Evolutionary conservation across 2,888 invertebrate species (phyloP).

Genomic region (Mantis religiosa): DNA sequence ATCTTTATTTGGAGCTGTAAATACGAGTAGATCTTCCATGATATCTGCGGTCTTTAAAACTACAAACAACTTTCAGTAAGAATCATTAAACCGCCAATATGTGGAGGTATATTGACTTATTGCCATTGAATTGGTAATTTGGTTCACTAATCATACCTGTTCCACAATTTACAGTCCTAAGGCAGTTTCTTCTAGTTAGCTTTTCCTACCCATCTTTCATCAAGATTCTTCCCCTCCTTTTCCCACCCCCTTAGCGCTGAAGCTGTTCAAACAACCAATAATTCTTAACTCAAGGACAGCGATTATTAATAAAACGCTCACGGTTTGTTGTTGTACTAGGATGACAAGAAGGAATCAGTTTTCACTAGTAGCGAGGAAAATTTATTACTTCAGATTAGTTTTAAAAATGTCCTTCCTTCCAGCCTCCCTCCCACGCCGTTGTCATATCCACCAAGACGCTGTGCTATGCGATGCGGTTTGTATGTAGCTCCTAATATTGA

Average conservation of each 20-base stretch:
- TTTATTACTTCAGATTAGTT: slow-evolving; percentile 28
- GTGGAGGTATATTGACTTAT: too few species aligned
- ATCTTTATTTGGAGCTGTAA: too few species aligned
- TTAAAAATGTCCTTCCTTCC: slow-evolving; percentile 18
- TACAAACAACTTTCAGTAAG: too few species aligned
- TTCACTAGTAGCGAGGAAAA: slow-evolving; percentile 20
- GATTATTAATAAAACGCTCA: slow-evolving; percentile 13
- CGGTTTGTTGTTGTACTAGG: background rate
- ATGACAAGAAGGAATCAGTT: slow-evolving; percentile 15
- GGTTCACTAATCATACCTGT: background rate
- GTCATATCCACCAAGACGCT: background rate
- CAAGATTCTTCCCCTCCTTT: background rate
- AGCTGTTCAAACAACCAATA: background rate
- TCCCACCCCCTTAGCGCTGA: too few species aligned
- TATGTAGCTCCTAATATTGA: background rate
- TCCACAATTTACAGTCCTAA: background rate
- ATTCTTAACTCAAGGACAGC: slow-evolving; percentile 13
- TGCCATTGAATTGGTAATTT: too few species aligned
- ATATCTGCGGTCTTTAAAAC: too few species aligned
- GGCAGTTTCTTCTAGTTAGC: background rate
- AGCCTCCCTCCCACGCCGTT: background rate
- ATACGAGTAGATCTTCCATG: too few species aligned
- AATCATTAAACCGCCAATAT: too few species aligned
- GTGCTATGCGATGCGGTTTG: background rate
- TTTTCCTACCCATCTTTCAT: background rate